Evolutionary conservation across 2,797 vertebrate genomes (phyloP).

Genomic region (Tauraco hartlaubi): DNA sequence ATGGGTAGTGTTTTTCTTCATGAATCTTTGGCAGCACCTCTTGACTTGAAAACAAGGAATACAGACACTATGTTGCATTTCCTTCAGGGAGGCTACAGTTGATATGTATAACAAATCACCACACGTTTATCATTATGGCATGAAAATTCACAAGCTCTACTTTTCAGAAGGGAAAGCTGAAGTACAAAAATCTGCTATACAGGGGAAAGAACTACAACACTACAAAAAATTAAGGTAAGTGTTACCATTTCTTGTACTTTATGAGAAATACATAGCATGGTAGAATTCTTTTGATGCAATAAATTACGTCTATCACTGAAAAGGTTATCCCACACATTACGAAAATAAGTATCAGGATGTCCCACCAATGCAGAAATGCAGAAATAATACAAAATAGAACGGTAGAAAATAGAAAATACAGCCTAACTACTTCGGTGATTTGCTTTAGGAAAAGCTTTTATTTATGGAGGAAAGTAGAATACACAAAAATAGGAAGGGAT

Average conservation of each 20-base stretch:
- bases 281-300: not conserved
- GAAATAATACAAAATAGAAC: no score
- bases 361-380: not conserved
- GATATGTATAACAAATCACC: conserved; percentile 63
- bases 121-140: conserved; percentile 41
- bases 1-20: conserved; percentile 93
- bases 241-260: not conserved
- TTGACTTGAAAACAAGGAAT: conserved; percentile 87
- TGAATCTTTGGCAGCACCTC: conserved; percentile 95
- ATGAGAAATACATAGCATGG: not conserved
- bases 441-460: not conserved
- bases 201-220: not conserved
- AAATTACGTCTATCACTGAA: not conserved
- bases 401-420: not conserved
- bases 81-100: conserved; percentile 54
- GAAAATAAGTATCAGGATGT: not conserved
- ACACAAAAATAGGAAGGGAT: not conserved
- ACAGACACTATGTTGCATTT: conserved; percentile 64
- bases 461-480: not conserved
- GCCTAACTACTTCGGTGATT: not conserved
- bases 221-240: not conserved
- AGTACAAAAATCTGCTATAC: not conserved
- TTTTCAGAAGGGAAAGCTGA: conserved; percentile 39
- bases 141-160: conserved; percentile 51
- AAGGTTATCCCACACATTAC: not conserved